Evolutionary conservation across 1,140 invertebrate species (phyloP).

Genomic region (Neotoxoptera formosana): DNA sequence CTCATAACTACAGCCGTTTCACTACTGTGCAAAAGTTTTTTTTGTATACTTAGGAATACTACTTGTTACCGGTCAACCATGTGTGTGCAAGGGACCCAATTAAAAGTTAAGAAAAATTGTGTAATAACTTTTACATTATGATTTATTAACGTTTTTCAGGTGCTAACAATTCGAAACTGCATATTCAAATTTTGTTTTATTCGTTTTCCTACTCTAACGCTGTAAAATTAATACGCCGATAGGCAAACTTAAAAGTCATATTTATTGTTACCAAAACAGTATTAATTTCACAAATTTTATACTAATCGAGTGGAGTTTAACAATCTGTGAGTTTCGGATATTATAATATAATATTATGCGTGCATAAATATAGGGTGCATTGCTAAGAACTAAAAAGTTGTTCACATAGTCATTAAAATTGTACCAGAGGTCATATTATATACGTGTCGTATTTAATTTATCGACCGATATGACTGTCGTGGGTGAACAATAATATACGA

Average conservation of each 20-base stretch:
- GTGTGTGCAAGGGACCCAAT: background rate
- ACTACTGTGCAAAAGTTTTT: constrained; percentile 18
- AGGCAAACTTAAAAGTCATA: background rate
- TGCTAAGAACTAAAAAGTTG: background rate
- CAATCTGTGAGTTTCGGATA: background rate
- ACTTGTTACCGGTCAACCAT: background rate
- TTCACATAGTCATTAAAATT: background rate
- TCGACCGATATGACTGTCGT: background rate
- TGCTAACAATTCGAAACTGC: background rate
- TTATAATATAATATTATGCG: too few relatives aligned
- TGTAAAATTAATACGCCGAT: background rate
- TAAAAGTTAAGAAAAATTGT: constrained; percentile 9
- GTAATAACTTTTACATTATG: background rate
- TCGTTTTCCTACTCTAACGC: background rate
- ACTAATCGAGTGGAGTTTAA: background rate
- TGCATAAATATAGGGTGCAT: too few relatives aligned
- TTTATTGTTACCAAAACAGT: background rate
- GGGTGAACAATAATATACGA: background rate
- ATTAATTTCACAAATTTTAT: background rate
- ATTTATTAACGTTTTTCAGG: background rate
- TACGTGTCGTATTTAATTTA: background rate
- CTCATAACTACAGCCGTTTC: constrained; percentile 26
- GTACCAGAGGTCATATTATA: background rate
- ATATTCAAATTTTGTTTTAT: constrained; percentile 9
- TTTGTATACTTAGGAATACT: background rate